A percentile compares a stretch with the other conserved stretches of the same genome.
phyloP scores from a whole-genome alignment of 2,888 invertebrate species.

The Hyposoter dolosus region DNA sequence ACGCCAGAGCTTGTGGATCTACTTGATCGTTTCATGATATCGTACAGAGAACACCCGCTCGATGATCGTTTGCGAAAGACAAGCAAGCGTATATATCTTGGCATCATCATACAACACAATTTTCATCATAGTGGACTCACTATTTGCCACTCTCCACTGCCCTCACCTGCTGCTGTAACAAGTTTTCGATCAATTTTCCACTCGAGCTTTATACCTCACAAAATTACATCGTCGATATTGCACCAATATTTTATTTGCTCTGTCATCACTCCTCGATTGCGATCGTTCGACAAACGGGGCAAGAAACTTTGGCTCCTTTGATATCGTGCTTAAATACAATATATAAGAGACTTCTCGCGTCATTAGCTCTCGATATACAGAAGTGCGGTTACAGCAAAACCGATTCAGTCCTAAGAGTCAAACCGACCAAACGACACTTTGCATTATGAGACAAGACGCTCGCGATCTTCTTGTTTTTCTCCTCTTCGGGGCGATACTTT shows the following conservation, averaged over 20 bases:
- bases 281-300: conserved; percentile 2
- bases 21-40: conserved; percentile 40
- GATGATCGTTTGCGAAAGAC: conserved; percentile 45
- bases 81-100: conserved; percentile 18
- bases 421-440: conserved; percentile 26
- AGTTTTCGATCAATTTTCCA: conserved; percentile 41
- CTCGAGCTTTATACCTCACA: conserved; percentile 38
- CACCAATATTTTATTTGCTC: conserved; percentile 38
- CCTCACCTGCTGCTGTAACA: conserved; percentile 21
- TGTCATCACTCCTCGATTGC: neutral
- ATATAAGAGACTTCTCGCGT: conserved; percentile 60
- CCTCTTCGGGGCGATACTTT: conserved; percentile 36
- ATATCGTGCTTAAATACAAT: conserved; percentile 48
- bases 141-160: conserved; percentile 3
- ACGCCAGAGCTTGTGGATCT: conserved; percentile 41
- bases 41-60: conserved; percentile 9
- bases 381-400: conserved; percentile 36
- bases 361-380: conserved; percentile 52
- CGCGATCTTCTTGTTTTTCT: conserved; percentile 35
- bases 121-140: conserved; percentile 16
- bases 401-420: neutral
- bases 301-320: conserved; percentile 6
- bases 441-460: conserved; percentile 56
- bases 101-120: conserved; percentile 18
- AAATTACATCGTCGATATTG: conserved; percentile 51